phyloP scores from a whole-genome alignment of 2,113 vertebrate genomes.

The Platycercus adscitus region DNA sequence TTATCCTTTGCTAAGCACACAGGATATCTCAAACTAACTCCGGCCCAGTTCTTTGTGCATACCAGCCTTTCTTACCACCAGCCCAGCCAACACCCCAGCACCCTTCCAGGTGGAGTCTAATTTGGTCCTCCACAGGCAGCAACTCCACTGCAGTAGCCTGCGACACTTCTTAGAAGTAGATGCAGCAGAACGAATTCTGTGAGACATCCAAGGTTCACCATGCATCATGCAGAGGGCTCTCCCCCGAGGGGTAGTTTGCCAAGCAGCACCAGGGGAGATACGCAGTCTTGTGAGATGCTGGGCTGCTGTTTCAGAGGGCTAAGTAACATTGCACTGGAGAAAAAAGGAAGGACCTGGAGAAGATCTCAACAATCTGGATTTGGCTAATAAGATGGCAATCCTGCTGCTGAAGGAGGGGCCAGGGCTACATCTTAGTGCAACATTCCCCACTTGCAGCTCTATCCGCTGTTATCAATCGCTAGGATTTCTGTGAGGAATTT shows the following conservation, averaged over 20 bases:
- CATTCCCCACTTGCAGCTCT: background rate
- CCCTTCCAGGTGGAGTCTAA: background rate
- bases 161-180: background rate
- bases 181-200: background rate
- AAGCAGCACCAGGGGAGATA: background rate
- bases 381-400: background rate
- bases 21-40: background rate
- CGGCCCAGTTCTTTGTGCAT: background rate
- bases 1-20: background rate
- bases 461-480: background rate
- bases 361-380: background rate
- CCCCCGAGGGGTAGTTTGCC: background rate
- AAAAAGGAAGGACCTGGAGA: background rate
- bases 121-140: background rate
- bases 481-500: background rate
- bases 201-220: background rate
- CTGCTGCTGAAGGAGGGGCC: background rate
- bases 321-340: background rate
- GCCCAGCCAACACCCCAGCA: background rate
- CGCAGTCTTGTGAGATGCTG: background rate
- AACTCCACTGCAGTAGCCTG: background rate
- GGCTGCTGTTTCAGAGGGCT: background rate
- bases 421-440: background rate
- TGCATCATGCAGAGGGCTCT: background rate
- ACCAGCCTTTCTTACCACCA: background rate